Evolutionary conservation across 2,113 vertebrate genomes (phyloP).

Genomic region (Canis aureus): DNA sequence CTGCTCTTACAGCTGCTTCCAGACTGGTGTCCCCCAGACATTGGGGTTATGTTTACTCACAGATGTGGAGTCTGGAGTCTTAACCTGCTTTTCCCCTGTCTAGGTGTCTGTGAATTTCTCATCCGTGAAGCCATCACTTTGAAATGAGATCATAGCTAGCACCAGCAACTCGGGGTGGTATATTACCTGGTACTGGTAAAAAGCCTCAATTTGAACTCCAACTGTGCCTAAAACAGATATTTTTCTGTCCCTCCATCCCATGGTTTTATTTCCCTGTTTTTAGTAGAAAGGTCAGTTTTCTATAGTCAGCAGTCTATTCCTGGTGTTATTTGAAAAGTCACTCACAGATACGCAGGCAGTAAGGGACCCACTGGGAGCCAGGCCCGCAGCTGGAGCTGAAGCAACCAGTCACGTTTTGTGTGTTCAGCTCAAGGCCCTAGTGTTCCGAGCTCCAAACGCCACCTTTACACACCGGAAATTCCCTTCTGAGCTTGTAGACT

Average conservation of each 20-base stretch:
- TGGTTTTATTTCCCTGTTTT: not conserved
- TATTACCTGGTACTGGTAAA: not conserved
- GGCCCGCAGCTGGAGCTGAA: not conserved
- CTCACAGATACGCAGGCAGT: rapidly evolving
- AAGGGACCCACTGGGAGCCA: not conserved
- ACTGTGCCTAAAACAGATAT: conserved; percentile 5
- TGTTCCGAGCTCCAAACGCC: not conserved
- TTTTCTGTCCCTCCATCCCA: not conserved
- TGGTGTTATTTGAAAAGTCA: not conserved
- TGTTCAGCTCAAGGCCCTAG: not conserved
- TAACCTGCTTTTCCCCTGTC: not conserved
- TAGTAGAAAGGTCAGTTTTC: not conserved
- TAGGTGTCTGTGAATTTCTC: not conserved
- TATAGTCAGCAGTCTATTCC: not conserved
- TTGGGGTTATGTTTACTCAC: not conserved
- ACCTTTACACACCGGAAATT: not conserved
- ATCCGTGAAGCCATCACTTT: not conserved
- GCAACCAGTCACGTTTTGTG: not conserved
- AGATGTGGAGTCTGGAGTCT: not conserved
- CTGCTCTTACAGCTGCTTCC: not conserved
- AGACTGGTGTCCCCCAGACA: not conserved
- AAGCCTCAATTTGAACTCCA: not conserved
- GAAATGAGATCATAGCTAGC: not conserved
- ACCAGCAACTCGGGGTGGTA: no score
- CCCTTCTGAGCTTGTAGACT: not conserved